Percentiles rank a stretch among this genome's conserved stretches.
These are phyloP conservation scores for Drosophila nigricruria DNA, from an alignment of 2,888 invertebrate genomes.

Conservation along the genomic window DNA sequence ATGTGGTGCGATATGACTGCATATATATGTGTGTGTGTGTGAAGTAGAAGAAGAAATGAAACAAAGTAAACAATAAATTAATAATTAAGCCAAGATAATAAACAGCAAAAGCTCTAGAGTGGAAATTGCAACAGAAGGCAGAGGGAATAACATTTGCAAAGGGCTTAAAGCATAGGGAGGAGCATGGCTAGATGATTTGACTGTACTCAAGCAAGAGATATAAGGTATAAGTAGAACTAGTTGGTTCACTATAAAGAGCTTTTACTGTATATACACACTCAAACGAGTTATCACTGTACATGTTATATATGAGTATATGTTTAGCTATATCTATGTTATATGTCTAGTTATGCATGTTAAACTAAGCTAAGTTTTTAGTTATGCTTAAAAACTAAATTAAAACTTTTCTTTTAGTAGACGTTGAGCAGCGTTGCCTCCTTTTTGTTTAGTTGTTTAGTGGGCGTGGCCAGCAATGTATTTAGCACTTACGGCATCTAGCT, in stretches of 20 bases:
- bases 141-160: background rate
- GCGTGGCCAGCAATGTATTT: constrained; percentile 28
- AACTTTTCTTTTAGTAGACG: constrained; percentile 41
- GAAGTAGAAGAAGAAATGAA: constrained; percentile 40
- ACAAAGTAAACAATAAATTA: constrained; percentile 57
- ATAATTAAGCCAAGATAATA: constrained; percentile 34
- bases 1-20: constrained; percentile 85
- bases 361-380: constrained; percentile 42
- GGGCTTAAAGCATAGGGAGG: background rate
- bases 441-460: constrained; percentile 56
- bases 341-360: constrained; percentile 41
- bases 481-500: constrained; percentile 78
- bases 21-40: constrained; percentile 10
- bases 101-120: constrained; percentile 9
- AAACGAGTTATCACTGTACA: background rate
- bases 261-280: background rate
- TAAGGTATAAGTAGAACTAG: background rate
- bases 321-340: constrained; percentile 5
- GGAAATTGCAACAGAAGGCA: background rate
- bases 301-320: background rate
- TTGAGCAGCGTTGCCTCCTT: constrained; percentile 8
- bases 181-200: background rate
- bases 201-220: background rate
- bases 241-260: background rate
- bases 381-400: constrained; percentile 42